Evolutionary conservation across 2,797 vertebrate species (phyloP), one percentile per base, ranked within the genome.

Genomic region (Sardinella longiceps): DNA sequence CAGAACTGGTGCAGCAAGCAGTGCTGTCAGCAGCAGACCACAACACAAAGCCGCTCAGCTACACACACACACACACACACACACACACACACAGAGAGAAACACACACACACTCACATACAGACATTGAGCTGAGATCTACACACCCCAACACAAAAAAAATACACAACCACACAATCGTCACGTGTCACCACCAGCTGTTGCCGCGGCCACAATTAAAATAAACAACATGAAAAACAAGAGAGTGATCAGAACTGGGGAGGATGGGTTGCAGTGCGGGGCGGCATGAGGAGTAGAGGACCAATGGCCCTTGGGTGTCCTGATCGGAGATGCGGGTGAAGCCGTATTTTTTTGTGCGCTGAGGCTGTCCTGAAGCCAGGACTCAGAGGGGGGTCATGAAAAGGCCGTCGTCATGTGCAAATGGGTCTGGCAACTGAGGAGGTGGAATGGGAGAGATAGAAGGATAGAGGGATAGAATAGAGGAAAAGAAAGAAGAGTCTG

Each of bases 131-230:
- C n/a, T 33, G 6, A n/a, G 87, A 84, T 90, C 85, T 56, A n/a
- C 80, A 60, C 88, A 86, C 82, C 93, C 93, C 30, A 3, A 70
- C 63, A 66, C 28, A 66, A 25, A 66, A 25, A n/a, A 80, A 77
- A 84, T 85, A 63, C 37, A 30, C 3, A 85, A 53, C 82, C 70
- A 87, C 45, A 20, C 82, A 63, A 89, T 87, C 81, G 93, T 93
- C 89, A 88, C 80, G 82, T 95, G 95, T 95, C 95, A 95, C 92
- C 89, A 94, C 93, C 95, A 96, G 94, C 94, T 95, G 94, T 91
- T 94, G 92, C 92, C 87, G 90, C 91, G 86, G 86, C 88, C 91
- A 89, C 88, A 93, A 87, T 94, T 93, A 92, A 91, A 93, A 94
- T 92, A 92, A 94, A 93, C 91, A 92, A 92, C 90, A 83, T 86